These are phyloP conservation scores for Procavia capensis DNA, from an alignment of 2,113 vertebrate species.

Conservation along the genomic window DNA sequence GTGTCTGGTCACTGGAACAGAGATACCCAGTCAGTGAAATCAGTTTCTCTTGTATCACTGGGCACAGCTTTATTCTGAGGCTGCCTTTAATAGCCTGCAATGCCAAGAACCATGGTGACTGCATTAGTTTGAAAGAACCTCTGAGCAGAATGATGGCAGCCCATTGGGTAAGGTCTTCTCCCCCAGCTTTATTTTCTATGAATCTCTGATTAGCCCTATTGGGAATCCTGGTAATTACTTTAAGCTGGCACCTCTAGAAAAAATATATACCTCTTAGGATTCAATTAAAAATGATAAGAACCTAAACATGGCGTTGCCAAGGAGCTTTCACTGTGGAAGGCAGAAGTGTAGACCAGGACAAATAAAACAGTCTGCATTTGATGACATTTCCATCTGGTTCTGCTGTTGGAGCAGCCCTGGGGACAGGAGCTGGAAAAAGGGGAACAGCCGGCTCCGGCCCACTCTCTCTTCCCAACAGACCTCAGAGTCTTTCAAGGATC, in stretches of 20 bases:
- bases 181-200: slow-evolving; percentile 61
- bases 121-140: not conserved
- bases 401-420: not conserved
- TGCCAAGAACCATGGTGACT: not conserved
- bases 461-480: not conserved
- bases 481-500: slow-evolving; percentile 29
- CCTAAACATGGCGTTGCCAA: slow-evolving; percentile 60
- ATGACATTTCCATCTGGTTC: slow-evolving; percentile 63
- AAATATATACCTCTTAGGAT: slow-evolving; percentile 65
- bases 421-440: not conserved
- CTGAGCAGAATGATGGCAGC: not conserved
- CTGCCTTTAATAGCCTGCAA: slow-evolving; percentile 29
- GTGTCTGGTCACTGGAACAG: slow-evolving; percentile 38
- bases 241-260: slow-evolving; percentile 62
- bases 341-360: not conserved
- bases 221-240: slow-evolving; percentile 71
- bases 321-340: slow-evolving; percentile 44
- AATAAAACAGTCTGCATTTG: not conserved
- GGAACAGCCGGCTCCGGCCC: not conserved
- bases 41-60: slow-evolving; percentile 45
- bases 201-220: slow-evolving; percentile 62
- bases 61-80: slow-evolving; percentile 37
- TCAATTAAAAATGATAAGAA: slow-evolving; percentile 76
- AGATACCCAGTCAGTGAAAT: slow-evolving; percentile 41
- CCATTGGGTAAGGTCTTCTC: not conserved